Evolutionary conservation across 92 coral and sea anemone genomes (phyloP).

Genomic region (Montipora capitata): DNA sequence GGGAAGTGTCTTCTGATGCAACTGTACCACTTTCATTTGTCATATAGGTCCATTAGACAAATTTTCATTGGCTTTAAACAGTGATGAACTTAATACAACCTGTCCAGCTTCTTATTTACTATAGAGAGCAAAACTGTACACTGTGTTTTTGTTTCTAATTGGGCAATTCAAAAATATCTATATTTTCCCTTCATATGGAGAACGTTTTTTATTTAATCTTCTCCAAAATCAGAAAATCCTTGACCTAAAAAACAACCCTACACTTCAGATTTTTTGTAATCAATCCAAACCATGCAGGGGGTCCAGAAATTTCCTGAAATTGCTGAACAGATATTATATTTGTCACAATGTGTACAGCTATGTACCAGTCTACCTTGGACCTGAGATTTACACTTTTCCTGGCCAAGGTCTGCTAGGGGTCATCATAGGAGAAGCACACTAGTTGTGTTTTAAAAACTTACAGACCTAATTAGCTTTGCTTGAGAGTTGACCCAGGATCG

Average conservation of each 20-base stretch:
- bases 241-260: too few relatives aligned
- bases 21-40: slow-evolving; percentile 63
- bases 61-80: too few relatives aligned
- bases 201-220: not conserved
- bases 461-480: slow-evolving; percentile 52
- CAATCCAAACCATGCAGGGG: too few relatives aligned
- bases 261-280: too few relatives aligned
- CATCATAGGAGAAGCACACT: slow-evolving; percentile 27
- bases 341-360: slow-evolving; percentile 4
- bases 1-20: slow-evolving; percentile 55
- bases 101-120: too few relatives aligned
- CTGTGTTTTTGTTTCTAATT: not conserved
- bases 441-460: slow-evolving; percentile 20
- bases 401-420: slow-evolving; percentile 18
- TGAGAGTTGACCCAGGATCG: slow-evolving; percentile 48
- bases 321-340: not conserved
- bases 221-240: too few relatives aligned
- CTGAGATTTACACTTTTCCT: slow-evolving; percentile 23
- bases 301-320: not conserved
- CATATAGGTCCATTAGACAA: slow-evolving; percentile 17
- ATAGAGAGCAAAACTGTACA: too few relatives aligned
- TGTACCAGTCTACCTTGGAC: slow-evolving; percentile 22
- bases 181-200: not conserved
- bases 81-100: too few relatives aligned
- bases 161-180: slow-evolving; percentile 3